A percentile compares a stretch with the other conserved stretches of the same genome.
phyloP scores from a whole-genome alignment of 1,140 invertebrate genomes.

The Aphelenchoides besseyi region DNA sequence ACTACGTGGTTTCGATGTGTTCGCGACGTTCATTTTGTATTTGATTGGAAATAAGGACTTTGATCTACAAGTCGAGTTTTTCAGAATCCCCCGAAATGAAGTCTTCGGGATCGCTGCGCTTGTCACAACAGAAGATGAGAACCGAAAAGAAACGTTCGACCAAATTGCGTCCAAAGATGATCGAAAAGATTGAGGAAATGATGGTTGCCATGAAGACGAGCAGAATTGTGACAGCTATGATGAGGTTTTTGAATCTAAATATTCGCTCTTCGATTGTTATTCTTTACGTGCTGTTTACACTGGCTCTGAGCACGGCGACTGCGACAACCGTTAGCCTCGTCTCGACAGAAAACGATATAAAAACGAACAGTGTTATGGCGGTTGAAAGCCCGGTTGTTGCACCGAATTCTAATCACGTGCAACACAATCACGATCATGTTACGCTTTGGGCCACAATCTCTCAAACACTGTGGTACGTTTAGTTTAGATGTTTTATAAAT shows the following conservation, averaged over 20 bases:
- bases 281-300: background rate
- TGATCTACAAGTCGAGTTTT: no score
- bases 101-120: no score
- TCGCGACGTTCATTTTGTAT: no score
- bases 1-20: no score
- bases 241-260: constrained; percentile 21
- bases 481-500: background rate
- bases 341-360: background rate
- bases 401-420: background rate
- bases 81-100: no score
- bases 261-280: constrained; percentile 10
- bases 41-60: no score
- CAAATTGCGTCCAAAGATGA: no score
- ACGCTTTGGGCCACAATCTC: constrained; percentile 28
- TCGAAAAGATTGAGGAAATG: no score
- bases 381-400: background rate
- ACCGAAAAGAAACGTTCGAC: no score
- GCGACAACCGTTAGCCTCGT: background rate
- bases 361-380: background rate
- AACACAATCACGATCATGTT: background rate
- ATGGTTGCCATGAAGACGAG: no score
- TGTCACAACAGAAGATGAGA: no score
- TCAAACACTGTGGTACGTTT: background rate
- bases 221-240: no score
- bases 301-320: background rate